Conservation (phyloP, 2,113 vertebrate genomes). For the Cyanoderma ruficeps region DNA sequence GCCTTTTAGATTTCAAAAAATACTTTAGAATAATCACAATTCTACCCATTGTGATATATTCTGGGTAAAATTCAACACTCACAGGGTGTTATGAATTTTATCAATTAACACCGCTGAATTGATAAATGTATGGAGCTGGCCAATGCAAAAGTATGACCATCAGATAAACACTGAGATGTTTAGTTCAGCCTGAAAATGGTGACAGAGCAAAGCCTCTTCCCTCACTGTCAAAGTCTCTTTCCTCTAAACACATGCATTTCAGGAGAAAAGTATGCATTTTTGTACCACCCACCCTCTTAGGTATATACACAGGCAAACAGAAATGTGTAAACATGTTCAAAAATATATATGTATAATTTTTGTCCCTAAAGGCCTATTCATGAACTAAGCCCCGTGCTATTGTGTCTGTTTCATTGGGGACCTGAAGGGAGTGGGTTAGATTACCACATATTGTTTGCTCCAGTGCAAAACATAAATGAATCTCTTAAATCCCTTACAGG, state of each 20-base stretch:
- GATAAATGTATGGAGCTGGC: background rate
- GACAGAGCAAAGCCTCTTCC: background rate
- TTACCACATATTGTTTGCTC: accelerated
- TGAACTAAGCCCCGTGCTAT: accelerated
- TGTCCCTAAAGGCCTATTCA: background rate
- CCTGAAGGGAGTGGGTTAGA: background rate
- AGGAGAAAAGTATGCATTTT: background rate
- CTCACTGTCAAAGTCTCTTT: background rate
- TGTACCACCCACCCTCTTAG: background rate
- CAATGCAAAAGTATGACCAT: background rate
- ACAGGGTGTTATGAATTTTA: background rate
- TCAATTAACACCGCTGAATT: background rate
- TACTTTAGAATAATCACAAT: background rate
- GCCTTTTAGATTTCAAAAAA: background rate
- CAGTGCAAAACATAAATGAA: background rate
- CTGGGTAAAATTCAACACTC: background rate
- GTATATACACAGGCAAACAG: background rate
- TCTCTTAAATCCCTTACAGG: background rate
- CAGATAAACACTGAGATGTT: background rate
- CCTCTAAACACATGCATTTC: background rate
- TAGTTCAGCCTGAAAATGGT: background rate
- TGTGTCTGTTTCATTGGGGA: background rate
- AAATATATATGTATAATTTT: background rate
- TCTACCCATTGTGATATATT: background rate
- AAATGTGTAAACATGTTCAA: background rate